Conservation (phyloP, 2,888 invertebrate species). For the Bruchidius siliquastri region DNA sequence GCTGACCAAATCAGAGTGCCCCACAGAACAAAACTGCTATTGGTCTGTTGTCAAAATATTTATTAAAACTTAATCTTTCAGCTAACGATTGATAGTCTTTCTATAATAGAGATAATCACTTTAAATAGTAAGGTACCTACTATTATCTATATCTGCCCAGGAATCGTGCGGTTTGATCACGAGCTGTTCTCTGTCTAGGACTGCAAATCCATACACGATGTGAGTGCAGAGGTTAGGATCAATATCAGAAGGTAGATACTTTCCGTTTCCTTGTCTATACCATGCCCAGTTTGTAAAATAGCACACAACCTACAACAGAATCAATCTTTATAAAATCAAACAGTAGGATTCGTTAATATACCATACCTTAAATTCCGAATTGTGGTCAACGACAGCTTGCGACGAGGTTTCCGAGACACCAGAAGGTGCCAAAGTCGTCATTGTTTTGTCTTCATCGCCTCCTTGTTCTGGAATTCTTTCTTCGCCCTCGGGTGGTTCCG, state of each 20-base stretch:
- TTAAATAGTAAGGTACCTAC: slow-evolving; percentile 47
- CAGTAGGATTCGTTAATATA: too few species aligned
- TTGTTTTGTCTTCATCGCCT: slow-evolving; percentile 6
- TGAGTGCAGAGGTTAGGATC: slow-evolving; percentile 85
- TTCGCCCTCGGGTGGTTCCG: slow-evolving; percentile 23
- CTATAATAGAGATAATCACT: too few species aligned
- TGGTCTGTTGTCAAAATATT: too few species aligned
- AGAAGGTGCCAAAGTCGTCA: slow-evolving; percentile 10
- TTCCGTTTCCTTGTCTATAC: slow-evolving; percentile 80
- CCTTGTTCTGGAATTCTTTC: slow-evolving; percentile 3
- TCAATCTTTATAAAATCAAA: slow-evolving; percentile 34
- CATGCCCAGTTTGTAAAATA: slow-evolving; percentile 95
- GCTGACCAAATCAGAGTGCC: too few species aligned
- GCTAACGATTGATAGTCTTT: too few species aligned
- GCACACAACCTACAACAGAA: slow-evolving; percentile 53
- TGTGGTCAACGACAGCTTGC: slow-evolving; percentile 29
- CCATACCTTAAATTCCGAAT: slow-evolving; percentile 59
- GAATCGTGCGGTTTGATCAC: slow-evolving; percentile 81
- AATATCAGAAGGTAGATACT: slow-evolving; percentile 77
- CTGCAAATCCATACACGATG: slow-evolving; percentile 88
- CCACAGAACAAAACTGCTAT: too few species aligned
- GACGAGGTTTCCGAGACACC: not conserved
- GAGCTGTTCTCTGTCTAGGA: slow-evolving; percentile 68
- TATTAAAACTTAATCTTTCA: too few species aligned
- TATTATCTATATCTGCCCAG: slow-evolving; percentile 87